phyloP scores from a whole-genome alignment of 2,797 vertebrate genomes.

The Gymnoscopelus braueri region DNA sequence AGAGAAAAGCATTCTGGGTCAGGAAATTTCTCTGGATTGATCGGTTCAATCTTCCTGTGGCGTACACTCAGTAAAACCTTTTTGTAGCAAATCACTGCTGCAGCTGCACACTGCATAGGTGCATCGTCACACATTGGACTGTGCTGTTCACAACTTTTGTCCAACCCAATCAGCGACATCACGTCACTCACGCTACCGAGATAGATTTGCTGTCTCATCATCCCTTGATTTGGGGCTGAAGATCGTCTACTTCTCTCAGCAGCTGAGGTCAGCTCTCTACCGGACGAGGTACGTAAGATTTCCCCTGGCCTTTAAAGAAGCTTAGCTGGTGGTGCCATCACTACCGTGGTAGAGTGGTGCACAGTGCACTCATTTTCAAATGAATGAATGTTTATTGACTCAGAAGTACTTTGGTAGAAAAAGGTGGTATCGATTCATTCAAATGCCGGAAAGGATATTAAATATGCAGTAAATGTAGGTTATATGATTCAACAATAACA shows the following conservation, averaged over 20 bases:
- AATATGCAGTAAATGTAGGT: too few relatives aligned
- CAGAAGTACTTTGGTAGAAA: too few relatives aligned
- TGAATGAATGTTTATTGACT: too few relatives aligned
- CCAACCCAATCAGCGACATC: conserved; percentile 11
- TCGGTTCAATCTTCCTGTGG: too few relatives aligned
- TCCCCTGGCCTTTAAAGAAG: conserved; percentile 31
- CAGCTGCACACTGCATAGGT: not conserved
- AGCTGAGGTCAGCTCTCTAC: conserved; percentile 66
- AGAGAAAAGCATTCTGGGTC: not conserved
- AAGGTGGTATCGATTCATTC: too few relatives aligned
- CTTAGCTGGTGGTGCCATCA: not conserved
- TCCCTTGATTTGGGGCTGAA: conserved; percentile 48
- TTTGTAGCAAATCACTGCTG: not conserved
- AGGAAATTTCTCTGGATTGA: too few relatives aligned
- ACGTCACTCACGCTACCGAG: not conserved
- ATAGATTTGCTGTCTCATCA: conserved; percentile 62
- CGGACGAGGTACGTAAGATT: conserved; percentile 30
- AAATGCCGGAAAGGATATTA: too few relatives aligned
- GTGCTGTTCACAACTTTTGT: conserved; percentile 10
- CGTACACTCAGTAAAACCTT: not conserved
- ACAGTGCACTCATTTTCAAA: too few relatives aligned
- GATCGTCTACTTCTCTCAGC: conserved; percentile 56
- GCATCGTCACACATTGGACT: conserved; percentile 3
- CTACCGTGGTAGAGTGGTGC: not conserved
- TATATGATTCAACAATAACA: too few relatives aligned